Evolutionary conservation across 2,113 vertebrate species (phyloP), one percentile per base, ranked within the genome.

Genomic region (Halcyon senegalensis): DNA sequence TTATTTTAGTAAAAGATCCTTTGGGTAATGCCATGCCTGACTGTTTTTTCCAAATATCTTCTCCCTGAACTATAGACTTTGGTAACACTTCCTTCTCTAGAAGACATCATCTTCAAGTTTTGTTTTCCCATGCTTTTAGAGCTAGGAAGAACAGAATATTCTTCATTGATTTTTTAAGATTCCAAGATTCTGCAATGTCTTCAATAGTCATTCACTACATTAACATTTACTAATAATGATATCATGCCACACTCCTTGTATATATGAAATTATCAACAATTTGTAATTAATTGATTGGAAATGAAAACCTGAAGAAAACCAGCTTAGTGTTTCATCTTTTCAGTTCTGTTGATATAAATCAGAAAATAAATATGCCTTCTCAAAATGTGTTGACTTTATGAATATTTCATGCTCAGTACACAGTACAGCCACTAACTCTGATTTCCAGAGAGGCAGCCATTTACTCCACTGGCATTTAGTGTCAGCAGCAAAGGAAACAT

Each of bases 351-450:
- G 87, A 63, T 75, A 79, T 16, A 39, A 41, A 78, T 68, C 55
- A 91, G 64, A 78, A 93, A 79, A 88, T 75, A 96, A 92, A 91
- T 89, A 96, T 27, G 59, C n/a, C 59, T 63, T 46, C 81, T 81
- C 56, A 83, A 90, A 72, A 56, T 3, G 11, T 15, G 70, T 90
- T 69, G 74, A 37, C 73, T 96, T 88, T 72, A 95, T 89, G 63
- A 93, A 89, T 95, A 95, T 95, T 97, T 97, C 51, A 93, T 83
- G 25, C 58, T 85, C 44, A 56, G 82, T 81, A 80, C 75, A 90
- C 35, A 80, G 21, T 79, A 90, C n/a, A 82, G 69, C 55, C 12
- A 4, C 91, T 87, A 91, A 92, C 75, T 77, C 70, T 95, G 87
- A 94, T 90, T 92, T 94, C 81, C 77, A 93, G 85, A 48, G 75